Evolutionary conservation across 2,797 vertebrate species (phyloP).

Genomic region (Halcyon chelicuti): DNA sequence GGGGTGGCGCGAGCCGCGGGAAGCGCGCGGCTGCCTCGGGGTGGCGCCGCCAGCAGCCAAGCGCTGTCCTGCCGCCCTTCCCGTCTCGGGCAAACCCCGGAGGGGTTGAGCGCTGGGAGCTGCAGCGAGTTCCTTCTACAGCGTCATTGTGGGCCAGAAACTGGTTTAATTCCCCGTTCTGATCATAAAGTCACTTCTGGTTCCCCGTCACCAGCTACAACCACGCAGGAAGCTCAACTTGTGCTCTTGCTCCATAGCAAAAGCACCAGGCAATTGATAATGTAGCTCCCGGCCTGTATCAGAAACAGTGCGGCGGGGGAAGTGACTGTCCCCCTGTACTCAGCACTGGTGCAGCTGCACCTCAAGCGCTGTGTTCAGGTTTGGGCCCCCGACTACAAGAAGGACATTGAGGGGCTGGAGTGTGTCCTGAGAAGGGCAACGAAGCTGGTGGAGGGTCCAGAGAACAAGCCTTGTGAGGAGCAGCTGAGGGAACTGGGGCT

Average conservation of each 20-base stretch:
- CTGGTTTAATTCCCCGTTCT: neutral
- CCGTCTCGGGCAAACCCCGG: no score
- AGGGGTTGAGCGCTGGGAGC: fast-evolving
- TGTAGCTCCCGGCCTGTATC: neutral
- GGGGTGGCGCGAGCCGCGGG: no score
- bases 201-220: neutral
- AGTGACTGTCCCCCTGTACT: neutral
- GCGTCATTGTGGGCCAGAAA: fast-evolving
- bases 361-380: neutral
- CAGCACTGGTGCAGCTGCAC: neutral
- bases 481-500: neutral
- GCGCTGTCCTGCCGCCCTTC: fast-evolving
- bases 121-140: fast-evolving
- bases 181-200: neutral
- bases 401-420: no score
- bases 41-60: no score
- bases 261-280: neutral
- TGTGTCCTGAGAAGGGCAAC: no score
- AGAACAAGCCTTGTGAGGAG: neutral
- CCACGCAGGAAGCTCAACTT: neutral
- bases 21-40: neutral
- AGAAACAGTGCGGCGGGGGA: neutral
- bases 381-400: no score
- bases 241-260: no score
- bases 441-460: neutral